phyloP scores from a whole-genome alignment of 2,888 invertebrate genomes.

The Idaea biselata region DNA sequence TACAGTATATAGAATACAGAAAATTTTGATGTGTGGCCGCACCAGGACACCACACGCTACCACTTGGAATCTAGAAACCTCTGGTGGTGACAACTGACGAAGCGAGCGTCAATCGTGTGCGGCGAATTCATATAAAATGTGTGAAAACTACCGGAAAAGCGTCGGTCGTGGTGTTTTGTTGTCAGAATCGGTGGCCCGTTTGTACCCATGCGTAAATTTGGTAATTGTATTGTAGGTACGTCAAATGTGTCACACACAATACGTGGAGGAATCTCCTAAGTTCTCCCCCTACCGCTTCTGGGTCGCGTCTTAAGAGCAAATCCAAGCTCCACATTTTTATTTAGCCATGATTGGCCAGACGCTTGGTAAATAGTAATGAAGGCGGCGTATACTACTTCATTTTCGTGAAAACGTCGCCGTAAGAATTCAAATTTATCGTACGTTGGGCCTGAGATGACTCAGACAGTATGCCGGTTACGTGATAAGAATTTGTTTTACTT shows the following conservation, averaged over 20 bases:
- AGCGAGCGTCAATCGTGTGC: no score
- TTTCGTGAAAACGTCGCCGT: slow-evolving; percentile 44
- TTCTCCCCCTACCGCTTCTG: slow-evolving; percentile 15
- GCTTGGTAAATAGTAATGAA: slow-evolving; percentile 38
- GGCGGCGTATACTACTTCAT: slow-evolving; percentile 35
- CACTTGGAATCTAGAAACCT: no score
- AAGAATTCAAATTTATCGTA: slow-evolving; percentile 65
- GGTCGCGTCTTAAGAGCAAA: slow-evolving; percentile 30
- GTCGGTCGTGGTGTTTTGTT: no score
- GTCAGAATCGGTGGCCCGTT: no score
- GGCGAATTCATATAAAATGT: no score
- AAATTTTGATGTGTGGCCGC: no score
- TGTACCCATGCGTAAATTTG: no score
- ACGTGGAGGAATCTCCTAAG: background rate
- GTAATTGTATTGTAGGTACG: background rate
- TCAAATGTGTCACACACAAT: background rate
- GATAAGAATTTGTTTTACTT: slow-evolving; percentile 54
- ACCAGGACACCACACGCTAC: no score
- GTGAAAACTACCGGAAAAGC: no score
- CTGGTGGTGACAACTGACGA: no score
- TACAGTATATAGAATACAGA: no score
- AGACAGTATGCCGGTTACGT: slow-evolving; percentile 58
- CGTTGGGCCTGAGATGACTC: slow-evolving; percentile 52
- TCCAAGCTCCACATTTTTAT: slow-evolving; percentile 46
- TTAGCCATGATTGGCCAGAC: slow-evolving; percentile 44